A percentile compares a stretch with the other conserved stretches of the same genome.
These are phyloP conservation scores for Habrosyne pyritoides DNA, from an alignment of 2,888 invertebrate genomes.

Conservation along the genomic window DNA sequence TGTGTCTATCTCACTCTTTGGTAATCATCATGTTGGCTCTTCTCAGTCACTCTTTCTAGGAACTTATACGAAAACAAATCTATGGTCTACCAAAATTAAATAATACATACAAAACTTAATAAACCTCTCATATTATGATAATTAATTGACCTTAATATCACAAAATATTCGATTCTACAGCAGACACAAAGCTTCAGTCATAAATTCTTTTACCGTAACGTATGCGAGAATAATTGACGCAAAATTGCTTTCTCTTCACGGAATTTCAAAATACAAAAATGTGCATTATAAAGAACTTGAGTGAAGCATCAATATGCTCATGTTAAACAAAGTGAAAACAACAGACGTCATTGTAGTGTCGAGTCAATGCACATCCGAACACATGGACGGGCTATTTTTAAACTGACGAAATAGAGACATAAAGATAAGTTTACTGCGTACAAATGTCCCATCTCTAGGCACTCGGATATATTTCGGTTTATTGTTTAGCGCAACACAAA, in stretches of 20 bases:
- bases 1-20: too few relatives aligned
- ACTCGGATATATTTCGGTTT: constrained; percentile 59
- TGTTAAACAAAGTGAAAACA: constrained; percentile 31
- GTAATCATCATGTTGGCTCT: too few relatives aligned
- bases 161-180: not conserved
- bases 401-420: constrained; percentile 69
- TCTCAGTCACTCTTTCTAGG: too few relatives aligned
- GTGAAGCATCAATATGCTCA: constrained; percentile 27
- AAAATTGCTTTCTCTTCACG: not conserved
- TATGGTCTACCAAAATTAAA: too few relatives aligned
- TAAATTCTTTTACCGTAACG: not conserved
- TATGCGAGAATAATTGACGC: not conserved
- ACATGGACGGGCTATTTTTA: constrained; percentile 72
- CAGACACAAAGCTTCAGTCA: not conserved
- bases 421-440: constrained; percentile 73
- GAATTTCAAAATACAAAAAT: constrained; percentile 16
- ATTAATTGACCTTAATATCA: not conserved
- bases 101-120: too few relatives aligned
- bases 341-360: constrained; percentile 35
- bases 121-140: too few relatives aligned
- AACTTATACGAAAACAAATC: too few relatives aligned
- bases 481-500: constrained; percentile 76
- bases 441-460: constrained; percentile 46
- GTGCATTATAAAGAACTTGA: constrained; percentile 27
- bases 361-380: constrained; percentile 37